Evolutionary conservation across 1,140 invertebrate species (phyloP), one percentile per base, ranked within the genome.

Genomic region (Araneus ventricosus): DNA sequence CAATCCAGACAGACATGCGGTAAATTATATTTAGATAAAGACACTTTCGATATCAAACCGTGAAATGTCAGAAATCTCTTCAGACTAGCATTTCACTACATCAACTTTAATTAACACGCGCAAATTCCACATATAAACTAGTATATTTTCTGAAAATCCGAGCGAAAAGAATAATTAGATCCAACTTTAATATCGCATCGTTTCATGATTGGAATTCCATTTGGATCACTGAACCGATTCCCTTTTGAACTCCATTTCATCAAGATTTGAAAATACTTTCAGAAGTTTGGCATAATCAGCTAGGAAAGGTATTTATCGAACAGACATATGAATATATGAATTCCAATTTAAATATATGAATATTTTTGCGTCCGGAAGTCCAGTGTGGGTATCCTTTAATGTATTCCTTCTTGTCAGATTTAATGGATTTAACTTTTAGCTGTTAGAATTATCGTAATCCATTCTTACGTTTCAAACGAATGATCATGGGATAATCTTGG

Each of bases 271-370:
- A 52, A 82, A 82, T 82, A 82, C 30, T 61, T 22, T 61, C 4
- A 22, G 85, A 87, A 63, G 34, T 87, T 45, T 87, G 85, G 85
- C 34, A 59, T 61, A 87, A 87, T 24, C 37, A 24, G 37, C 17
- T 22, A 17, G n/a, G n/a, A 34, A 17, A 6, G 52, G 34, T 87
- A 27, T 45, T 61, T 87, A 37, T 61, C 30, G 57, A 75, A 75
- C 27, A 34, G 34, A 30, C 30, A 75, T 45, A 87, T 87, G 85
- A 87, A 87, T 87, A 63, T 57, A 87, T 87, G 85, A 87, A 87
- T 87, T 87, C 22, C 85, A 61, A 87, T 87, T 87, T 87, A 61
- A 27, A 87, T 87, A 45, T 17, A 87, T 87, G 85, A 87, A 87
- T 87, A 87, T 87, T 87, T 87, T 59, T 59, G 52, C 27, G 57